Conservation (phyloP, 2,888 invertebrate species). For the Brenthis daphne region DNA sequence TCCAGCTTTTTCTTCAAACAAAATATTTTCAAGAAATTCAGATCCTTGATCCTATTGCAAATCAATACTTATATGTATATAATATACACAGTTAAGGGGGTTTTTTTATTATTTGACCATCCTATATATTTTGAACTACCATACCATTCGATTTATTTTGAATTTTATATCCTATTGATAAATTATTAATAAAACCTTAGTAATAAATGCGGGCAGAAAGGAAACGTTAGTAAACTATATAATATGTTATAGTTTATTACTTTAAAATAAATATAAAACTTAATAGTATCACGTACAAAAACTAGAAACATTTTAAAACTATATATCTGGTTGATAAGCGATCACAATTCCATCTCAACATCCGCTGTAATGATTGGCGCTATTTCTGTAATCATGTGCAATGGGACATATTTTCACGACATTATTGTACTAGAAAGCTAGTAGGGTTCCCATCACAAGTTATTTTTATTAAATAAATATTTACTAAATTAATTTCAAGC, state of each 20-base stretch:
- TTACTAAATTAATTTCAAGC: neutral
- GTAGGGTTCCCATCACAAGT: slow-evolving; percentile 16
- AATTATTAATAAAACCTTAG: no score
- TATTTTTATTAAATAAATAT: neutral
- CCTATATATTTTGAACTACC: no score
- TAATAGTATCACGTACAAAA: slow-evolving; percentile 19
- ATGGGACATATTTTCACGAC: slow-evolving; percentile 38
- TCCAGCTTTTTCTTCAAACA: no score
- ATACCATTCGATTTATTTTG: no score
- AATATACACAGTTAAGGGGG: no score
- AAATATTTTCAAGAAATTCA: no score
- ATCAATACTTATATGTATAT: no score
- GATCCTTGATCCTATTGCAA: neutral
- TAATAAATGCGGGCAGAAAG: no score
- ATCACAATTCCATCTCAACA: slow-evolving; percentile 31
- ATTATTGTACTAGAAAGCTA: slow-evolving; percentile 33
- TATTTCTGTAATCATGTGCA: slow-evolving; percentile 37
- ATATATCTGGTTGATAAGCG: slow-evolving; percentile 15
- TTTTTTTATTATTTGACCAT: no score
- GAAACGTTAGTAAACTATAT: no score
- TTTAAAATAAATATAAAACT: neutral
- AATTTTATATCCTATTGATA: no score
- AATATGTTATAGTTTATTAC: no score
- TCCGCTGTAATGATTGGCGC: slow-evolving; percentile 32
- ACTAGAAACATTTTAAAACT: slow-evolving; percentile 19